Percentiles rank a stretch among this genome's conserved stretches.
Conservation (phyloP, 2,797 vertebrate species). For the Vireo griseus region DNA sequence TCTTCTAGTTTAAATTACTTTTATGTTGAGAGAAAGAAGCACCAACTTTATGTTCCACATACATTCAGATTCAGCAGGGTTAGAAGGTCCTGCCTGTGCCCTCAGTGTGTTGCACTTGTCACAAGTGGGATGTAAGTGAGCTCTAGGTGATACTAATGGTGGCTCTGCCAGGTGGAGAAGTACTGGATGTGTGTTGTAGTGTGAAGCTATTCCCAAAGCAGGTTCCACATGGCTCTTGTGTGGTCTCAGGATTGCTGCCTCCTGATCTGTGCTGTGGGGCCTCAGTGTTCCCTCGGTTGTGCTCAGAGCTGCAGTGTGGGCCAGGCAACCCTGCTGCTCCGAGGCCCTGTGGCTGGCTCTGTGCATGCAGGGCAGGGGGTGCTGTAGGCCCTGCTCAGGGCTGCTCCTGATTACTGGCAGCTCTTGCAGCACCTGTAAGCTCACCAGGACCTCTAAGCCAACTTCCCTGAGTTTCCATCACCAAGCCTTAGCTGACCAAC, state of each 20-base stretch:
- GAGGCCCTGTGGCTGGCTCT: not conserved
- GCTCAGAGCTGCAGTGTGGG: not conserved
- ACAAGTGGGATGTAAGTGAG: not conserved
- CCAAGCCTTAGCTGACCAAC: not conserved
- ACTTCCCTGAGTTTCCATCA: not conserved
- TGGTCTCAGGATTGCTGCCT: not conserved
- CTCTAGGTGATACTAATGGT: not conserved
- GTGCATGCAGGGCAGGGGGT: not conserved
- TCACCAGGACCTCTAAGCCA: not conserved
- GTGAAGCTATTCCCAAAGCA: not conserved
- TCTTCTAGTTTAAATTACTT: not conserved
- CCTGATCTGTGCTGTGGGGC: not conserved
- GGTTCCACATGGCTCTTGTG: not conserved
- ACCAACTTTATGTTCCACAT: not conserved
- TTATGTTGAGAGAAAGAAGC: not conserved
- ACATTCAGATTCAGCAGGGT: not conserved
- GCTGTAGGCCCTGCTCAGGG: not conserved
- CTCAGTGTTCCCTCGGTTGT: not conserved
- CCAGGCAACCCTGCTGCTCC: not conserved
- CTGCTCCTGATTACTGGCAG: not conserved
- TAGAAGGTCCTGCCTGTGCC: not conserved
- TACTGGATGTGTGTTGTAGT: not conserved
- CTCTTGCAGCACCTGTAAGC: not conserved
- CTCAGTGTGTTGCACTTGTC: not conserved
- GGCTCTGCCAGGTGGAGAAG: not conserved